Evolutionary conservation across 35 echinoderm and acorn worm genomes (phyloP).

Genomic region (Heliocidaris tuberculata): DNA sequence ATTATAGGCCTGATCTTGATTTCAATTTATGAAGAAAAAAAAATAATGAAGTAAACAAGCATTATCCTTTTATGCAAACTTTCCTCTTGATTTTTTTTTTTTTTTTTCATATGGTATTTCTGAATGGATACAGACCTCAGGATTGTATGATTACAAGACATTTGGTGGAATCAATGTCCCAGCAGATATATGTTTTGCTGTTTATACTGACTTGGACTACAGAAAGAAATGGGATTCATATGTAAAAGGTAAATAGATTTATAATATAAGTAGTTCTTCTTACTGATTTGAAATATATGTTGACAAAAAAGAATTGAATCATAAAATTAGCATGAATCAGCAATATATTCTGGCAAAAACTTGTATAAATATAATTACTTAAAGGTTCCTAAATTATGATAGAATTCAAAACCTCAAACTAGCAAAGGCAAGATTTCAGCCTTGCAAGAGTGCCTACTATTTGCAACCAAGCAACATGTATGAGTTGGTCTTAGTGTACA

Average conservation of each 20-base stretch:
- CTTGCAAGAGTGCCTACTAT: no score
- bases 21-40: no score
- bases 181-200: slow-evolving; percentile 82
- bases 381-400: no score
- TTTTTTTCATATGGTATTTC: slow-evolving; percentile 26
- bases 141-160: slow-evolving; percentile 93
- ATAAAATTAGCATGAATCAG: background rate
- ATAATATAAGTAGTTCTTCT: background rate
- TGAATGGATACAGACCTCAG: slow-evolving; percentile 60
- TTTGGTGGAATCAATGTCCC: slow-evolving; percentile 74
- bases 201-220: slow-evolving; percentile 92
- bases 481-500: no score
- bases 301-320: background rate
- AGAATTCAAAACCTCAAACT: no score
- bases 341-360: background rate
- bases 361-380: no score
- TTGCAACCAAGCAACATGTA: no score
- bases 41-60: no score
- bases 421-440: no score
- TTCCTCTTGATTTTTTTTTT: slow-evolving; percentile 13
- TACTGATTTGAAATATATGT: background rate
- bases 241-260: slow-evolving; percentile 82
- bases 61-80: background rate
- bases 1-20: background rate
- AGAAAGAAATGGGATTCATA: slow-evolving; percentile 90